Conservation (phyloP, 1,140 invertebrate genomes). For the Trachymyrmex septentrionalis region DNA sequence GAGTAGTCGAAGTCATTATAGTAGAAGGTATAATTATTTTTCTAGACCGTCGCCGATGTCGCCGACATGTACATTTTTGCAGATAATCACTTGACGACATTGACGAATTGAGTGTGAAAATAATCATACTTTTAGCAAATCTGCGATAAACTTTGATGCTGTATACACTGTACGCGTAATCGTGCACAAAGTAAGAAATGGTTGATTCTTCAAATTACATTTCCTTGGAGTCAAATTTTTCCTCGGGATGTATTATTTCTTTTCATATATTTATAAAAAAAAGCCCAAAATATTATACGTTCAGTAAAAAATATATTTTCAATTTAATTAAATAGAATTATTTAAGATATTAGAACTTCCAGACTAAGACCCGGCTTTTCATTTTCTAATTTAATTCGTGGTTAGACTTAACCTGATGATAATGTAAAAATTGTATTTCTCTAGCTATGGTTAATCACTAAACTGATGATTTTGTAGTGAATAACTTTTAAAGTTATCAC, state of each 20-base stretch:
- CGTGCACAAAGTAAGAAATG: not conserved
- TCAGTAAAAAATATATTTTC: not conserved
- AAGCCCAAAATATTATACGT: not conserved
- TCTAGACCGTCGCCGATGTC: not conserved
- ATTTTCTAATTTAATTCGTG: too few species aligned
- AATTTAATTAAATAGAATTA: not conserved
- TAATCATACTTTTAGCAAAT: slow-evolving; percentile 32
- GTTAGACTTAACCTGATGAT: too few species aligned
- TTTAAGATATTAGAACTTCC: not conserved
- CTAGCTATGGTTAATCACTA: too few species aligned
- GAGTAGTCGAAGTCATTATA: not conserved
- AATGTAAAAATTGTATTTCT: too few species aligned
- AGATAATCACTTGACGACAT: not conserved
- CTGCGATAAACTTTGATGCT: slow-evolving; percentile 14
- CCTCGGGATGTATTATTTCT: not conserved
- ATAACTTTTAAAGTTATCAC: too few species aligned
- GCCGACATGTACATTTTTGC: slow-evolving; percentile 5
- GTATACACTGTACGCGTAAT: not conserved
- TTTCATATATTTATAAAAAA: not conserved
- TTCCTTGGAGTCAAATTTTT: not conserved
- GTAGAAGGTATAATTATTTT: slow-evolving; percentile 27
- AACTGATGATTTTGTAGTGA: too few species aligned
- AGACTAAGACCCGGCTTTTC: not conserved
- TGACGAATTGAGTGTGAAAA: slow-evolving; percentile 24
- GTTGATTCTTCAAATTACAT: slow-evolving; percentile 1